These are phyloP conservation scores for Pseudomyrmex cubaensis DNA, from an alignment of 1,140 invertebrate genomes.

Conservation along the genomic window DNA sequence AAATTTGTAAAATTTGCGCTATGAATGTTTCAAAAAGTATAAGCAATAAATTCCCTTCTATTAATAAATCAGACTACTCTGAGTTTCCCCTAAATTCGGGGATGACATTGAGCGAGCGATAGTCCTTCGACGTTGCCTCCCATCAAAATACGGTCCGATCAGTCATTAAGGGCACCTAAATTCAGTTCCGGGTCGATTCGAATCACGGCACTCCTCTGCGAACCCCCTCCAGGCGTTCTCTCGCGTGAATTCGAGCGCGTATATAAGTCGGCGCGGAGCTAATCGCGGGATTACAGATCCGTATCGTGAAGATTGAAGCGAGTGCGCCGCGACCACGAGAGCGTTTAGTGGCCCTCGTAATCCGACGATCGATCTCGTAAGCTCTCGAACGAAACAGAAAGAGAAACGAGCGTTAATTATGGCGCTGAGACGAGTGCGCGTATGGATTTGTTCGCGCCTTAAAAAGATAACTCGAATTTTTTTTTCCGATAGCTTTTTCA, in stretches of 20 bases:
- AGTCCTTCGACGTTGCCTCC: neutral
- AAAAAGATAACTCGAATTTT: neutral
- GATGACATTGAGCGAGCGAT: neutral
- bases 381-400: constrained; percentile 53
- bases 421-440: neutral
- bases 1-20: too few relatives aligned
- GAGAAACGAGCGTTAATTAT: constrained; percentile 51
- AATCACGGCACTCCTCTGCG: neutral
- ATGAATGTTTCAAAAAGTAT: too few relatives aligned
- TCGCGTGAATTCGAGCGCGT: constrained; percentile 52
- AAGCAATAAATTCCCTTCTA: too few relatives aligned
- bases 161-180: constrained; percentile 56
- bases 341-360: constrained; percentile 50
- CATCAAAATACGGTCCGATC: constrained; percentile 1
- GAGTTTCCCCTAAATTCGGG: constrained; percentile 32
- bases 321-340: constrained; percentile 44
- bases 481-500: neutral
- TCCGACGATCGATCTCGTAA: constrained; percentile 51
- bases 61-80: too few relatives aligned
- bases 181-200: constrained; percentile 41
- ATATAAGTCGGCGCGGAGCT: constrained; percentile 60
- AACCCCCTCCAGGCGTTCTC: neutral
- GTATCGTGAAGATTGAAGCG: constrained; percentile 64
- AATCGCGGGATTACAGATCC: constrained; percentile 65
- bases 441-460: neutral